Conservation (phyloP, 2,113 vertebrate species). For the Vulpes lagopus region DNA sequence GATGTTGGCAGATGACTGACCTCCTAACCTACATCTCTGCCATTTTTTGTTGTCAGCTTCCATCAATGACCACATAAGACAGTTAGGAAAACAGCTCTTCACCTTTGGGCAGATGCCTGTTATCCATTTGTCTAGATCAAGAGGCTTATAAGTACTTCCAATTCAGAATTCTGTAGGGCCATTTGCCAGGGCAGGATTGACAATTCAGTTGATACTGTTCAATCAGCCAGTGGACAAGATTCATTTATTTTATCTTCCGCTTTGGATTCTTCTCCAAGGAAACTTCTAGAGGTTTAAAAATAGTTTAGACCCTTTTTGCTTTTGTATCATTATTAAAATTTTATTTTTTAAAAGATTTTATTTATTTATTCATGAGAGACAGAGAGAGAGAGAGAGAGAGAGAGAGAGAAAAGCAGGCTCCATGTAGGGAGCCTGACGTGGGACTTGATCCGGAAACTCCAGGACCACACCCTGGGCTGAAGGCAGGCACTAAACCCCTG, state of each 20-base stretch:
- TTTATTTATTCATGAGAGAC: too few relatives aligned
- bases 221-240: conserved; percentile 62
- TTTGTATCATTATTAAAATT: conserved; percentile 18
- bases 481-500: too few relatives aligned
- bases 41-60: conserved; percentile 46
- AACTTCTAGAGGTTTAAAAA: conserved; percentile 2
- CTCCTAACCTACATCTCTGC: conserved; percentile 1
- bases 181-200: not conserved
- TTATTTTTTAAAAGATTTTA: too few relatives aligned
- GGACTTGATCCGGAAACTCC: too few relatives aligned
- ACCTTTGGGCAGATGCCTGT: conserved; percentile 59
- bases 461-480: too few relatives aligned
- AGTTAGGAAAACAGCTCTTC: conserved; percentile 49
- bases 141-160: conserved; percentile 22
- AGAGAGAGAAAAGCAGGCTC: too few relatives aligned
- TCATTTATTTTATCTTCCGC: conserved; percentile 69
- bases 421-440: too few relatives aligned
- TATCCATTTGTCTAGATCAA: conserved; percentile 74
- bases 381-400: too few relatives aligned
- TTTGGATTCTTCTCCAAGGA: conserved; percentile 34
- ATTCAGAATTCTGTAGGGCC: conserved; percentile 48
- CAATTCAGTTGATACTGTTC: conserved; percentile 49
- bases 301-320: not conserved
- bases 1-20: conserved; percentile 46
- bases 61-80: conserved; percentile 14